Percentiles rank a stretch among this genome's conserved stretches.
phyloP scores from a whole-genome alignment of 37 sponge, comb jelly and placozoan species.

The Chondrosia reniformis region DNA sequence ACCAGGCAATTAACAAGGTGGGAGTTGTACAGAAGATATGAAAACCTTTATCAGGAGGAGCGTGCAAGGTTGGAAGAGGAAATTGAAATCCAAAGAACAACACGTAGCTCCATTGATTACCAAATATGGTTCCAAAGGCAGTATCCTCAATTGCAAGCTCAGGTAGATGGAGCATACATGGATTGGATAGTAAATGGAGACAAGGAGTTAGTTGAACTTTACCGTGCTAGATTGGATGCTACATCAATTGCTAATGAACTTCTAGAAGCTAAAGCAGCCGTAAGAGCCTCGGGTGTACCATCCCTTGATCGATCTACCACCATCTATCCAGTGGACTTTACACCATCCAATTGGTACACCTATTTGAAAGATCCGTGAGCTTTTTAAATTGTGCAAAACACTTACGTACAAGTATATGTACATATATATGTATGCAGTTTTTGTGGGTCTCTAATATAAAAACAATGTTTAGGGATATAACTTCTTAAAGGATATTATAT shows the following conservation, averaged over 20 bases:
- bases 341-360: constrained; percentile 52
- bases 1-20: constrained; percentile 17
- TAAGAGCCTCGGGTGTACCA: constrained; percentile 37
- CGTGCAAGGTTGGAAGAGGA: constrained; percentile 41
- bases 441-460: too few species aligned
- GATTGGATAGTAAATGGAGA: constrained; percentile 50
- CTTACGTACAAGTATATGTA: too few species aligned
- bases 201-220: constrained; percentile 45
- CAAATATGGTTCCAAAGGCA: constrained; percentile 55
- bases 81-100: constrained; percentile 25
- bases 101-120: constrained; percentile 11
- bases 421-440: too few species aligned
- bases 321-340: constrained; percentile 59
- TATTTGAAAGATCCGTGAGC: constrained; percentile 39
- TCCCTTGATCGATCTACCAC: constrained; percentile 55
- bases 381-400: too few species aligned
- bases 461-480: too few species aligned
- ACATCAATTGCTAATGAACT: constrained; percentile 24
- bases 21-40: constrained; percentile 26
- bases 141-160: constrained; percentile 34
- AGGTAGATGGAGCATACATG: constrained; percentile 56
- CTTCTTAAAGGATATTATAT: too few species aligned
- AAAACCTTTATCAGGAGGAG: constrained; percentile 35
- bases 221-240: constrained; percentile 27
- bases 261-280: constrained; percentile 32